Evolutionary conservation across 2,888 invertebrate species (phyloP), one percentile per base, ranked within the genome.

Genomic region (Cosmorhoe ocellata): DNA sequence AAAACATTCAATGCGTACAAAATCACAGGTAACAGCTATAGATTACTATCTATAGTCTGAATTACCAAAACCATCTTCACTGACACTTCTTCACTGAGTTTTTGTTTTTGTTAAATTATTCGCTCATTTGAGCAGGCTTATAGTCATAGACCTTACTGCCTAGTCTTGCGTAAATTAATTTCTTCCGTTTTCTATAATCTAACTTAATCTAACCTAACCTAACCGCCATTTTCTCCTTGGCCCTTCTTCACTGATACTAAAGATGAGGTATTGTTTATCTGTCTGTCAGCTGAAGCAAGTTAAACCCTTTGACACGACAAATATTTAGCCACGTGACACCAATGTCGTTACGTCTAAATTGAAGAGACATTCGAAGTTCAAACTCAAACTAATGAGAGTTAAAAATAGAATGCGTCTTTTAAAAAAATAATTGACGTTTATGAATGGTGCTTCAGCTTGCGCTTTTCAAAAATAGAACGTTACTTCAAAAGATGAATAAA

Each of bases 311-410:
- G 81, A 79, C 81, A 78, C 64, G 69, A 79, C 73, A 78, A 80
- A 85, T 83, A 83, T 84, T 85, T 78, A 65, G 80, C 81, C 66
- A 84, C 71, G 71, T 70, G 80, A 85, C 79, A 83, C 84, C 58
- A 24, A 51, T 61, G 64, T 67, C 66, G 61, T 59, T 64, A 59
- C 64, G 68, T 64, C 48, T 49, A 58, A 56, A 61, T 38, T 51
- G 51, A 57, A 50, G 58, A 56, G 2, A 24, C 7, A 24, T 55
- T 46, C 54, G 45, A 76, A 74, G 69, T 68, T 53, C 26, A 3
- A 38, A 33, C 70, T 53, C 26, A 3, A 38, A 33, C 70, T 79
- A 79, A 81, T 79, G 78, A 69, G 62, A 67, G 66, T 71, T 68
- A 63, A 69, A 79, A 69, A 74, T 79, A 69, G 76, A 77, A 69